These are phyloP conservation scores for Callipepla californica DNA, from an alignment of 2,113 vertebrate genomes.

Conservation along the genomic window DNA sequence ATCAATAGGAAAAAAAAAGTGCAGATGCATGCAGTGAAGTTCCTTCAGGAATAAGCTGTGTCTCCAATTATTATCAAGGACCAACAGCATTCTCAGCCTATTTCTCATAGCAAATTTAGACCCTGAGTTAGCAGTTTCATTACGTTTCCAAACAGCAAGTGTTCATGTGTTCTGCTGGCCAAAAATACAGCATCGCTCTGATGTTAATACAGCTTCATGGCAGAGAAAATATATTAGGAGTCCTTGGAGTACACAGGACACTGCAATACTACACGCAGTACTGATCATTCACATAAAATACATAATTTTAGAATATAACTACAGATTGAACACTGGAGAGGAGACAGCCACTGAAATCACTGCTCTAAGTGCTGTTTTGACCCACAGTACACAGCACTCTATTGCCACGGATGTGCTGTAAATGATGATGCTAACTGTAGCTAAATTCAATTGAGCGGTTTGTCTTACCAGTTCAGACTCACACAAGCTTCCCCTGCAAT, in stretches of 20 bases:
- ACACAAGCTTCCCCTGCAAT: background rate
- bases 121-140: background rate
- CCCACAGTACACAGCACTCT: background rate
- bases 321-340: background rate
- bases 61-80: background rate
- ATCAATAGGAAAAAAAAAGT: background rate
- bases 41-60: background rate
- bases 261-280: background rate
- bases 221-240: background rate
- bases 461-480: background rate
- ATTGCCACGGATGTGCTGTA: background rate
- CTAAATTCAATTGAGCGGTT: background rate
- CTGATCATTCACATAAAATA: background rate
- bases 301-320: background rate
- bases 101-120: background rate
- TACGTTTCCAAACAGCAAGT: background rate
- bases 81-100: background rate
- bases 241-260: background rate
- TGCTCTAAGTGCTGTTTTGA: background rate
- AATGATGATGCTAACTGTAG: background rate
- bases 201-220: background rate
- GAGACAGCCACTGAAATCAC: background rate
- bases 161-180: background rate
- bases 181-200: background rate
- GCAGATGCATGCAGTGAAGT: background rate